Evolutionary conservation across 2,797 vertebrate species (phyloP).

Genomic region (Adelosebastes latens): DNA sequence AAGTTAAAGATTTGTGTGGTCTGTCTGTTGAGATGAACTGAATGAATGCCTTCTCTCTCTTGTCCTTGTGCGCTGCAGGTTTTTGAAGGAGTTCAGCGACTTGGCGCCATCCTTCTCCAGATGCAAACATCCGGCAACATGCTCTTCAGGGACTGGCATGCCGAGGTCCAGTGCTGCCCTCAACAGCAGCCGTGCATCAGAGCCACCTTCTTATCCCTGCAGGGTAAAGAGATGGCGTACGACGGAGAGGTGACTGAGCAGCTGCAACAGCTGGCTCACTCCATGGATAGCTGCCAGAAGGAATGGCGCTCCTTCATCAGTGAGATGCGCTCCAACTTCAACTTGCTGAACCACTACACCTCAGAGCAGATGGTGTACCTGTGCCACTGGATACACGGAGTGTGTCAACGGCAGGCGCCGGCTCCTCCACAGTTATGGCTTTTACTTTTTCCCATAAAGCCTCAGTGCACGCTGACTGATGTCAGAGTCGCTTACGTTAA

Average conservation of each 20-base stretch:
- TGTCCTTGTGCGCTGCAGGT: slow-evolving; percentile 58
- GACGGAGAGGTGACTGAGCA: slow-evolving; percentile 60
- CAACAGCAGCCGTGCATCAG: slow-evolving; percentile 64
- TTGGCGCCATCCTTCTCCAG: slow-evolving; percentile 77
- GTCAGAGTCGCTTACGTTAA: slow-evolving; percentile 60
- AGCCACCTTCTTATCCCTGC: slow-evolving; percentile 66
- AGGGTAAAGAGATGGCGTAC: slow-evolving; percentile 43
- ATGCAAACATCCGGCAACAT: slow-evolving; percentile 82
- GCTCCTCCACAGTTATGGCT: slow-evolving; percentile 77
- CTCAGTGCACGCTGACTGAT: slow-evolving; percentile 66
- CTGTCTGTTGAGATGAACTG: not conserved
- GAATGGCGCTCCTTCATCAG: slow-evolving; percentile 78
- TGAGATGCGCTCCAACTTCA: slow-evolving; percentile 71
- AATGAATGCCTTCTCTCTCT: not conserved
- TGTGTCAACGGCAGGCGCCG: slow-evolving; percentile 22
- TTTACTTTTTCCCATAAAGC: slow-evolving; percentile 79
- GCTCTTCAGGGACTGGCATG: slow-evolving; percentile 79
- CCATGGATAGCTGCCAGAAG: slow-evolving; percentile 78
- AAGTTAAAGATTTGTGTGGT: not conserved
- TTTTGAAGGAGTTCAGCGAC: slow-evolving; percentile 81
- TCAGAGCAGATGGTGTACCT: slow-evolving; percentile 83
- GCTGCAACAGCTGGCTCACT: slow-evolving; percentile 71
- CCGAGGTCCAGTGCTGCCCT: slow-evolving; percentile 69
- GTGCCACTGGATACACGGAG: slow-evolving; percentile 72
- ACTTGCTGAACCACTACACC: slow-evolving; percentile 81